These are phyloP conservation scores for Hyles vespertilio DNA, from an alignment of 1,140 invertebrate species.

Conservation along the genomic window DNA sequence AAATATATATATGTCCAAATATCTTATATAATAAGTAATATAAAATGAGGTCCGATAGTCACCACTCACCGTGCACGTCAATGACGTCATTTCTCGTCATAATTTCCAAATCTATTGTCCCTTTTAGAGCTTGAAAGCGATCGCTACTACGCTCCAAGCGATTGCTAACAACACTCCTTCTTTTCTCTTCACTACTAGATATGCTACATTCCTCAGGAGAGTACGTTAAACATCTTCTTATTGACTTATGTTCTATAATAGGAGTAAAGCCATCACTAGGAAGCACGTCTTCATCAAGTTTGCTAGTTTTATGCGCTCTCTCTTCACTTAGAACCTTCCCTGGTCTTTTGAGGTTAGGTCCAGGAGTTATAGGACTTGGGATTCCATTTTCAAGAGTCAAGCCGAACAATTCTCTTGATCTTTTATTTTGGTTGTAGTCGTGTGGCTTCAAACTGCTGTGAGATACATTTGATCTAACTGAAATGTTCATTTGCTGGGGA, in stretches of 20 bases:
- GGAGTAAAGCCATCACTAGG: conserved; percentile 50
- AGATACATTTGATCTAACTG: conserved; percentile 48
- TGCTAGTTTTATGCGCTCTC: conserved; percentile 61
- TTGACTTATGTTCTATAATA: conserved; percentile 63
- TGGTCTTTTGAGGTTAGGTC: conserved; percentile 53
- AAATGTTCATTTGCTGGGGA: conserved; percentile 30
- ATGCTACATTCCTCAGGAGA: conserved; percentile 66
- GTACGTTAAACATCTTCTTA: conserved; percentile 61
- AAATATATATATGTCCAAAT: background rate
- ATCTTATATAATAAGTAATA: conserved; percentile 6
- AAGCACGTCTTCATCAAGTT: conserved; percentile 57
- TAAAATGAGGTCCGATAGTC: conserved; percentile 52
- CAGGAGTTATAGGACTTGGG: conserved; percentile 63
- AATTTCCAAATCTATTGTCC: conserved; percentile 66
- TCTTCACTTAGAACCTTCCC: conserved; percentile 62
- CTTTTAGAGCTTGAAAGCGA: conserved; percentile 51
- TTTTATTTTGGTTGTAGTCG: conserved; percentile 38
- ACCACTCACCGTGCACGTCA: conserved; percentile 74
- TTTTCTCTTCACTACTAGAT: conserved; percentile 61
- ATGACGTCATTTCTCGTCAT: conserved; percentile 56
- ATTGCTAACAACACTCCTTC: conserved; percentile 62
- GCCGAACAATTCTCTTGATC: conserved; percentile 55
- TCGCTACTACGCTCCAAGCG: conserved; percentile 53
- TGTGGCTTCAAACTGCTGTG: conserved; percentile 56
- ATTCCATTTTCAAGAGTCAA: conserved; percentile 63